phyloP scores from a whole-genome alignment of 2,797 vertebrate species.

The Manis javanica region DNA sequence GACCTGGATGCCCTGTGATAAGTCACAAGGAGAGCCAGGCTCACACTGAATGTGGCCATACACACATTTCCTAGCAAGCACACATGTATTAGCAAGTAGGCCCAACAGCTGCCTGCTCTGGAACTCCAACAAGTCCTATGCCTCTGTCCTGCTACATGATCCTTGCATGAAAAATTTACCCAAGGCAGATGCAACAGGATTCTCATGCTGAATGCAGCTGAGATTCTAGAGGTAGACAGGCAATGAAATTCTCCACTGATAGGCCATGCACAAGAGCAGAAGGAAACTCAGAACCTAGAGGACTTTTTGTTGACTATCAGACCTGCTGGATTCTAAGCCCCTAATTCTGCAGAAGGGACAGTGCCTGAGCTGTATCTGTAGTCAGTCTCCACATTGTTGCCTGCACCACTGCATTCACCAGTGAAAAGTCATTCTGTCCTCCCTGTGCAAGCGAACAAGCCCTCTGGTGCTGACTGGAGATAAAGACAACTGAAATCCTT shows the following conservation, averaged over 20 bases:
- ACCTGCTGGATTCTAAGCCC: not conserved
- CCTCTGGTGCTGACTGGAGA: not conserved
- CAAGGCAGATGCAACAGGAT: not conserved
- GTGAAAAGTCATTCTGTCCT: not conserved
- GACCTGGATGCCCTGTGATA: not conserved
- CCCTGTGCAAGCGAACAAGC: not conserved
- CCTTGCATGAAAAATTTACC: not conserved
- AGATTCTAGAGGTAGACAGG: not conserved
- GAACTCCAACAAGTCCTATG: not conserved
- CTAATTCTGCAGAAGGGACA: not conserved
- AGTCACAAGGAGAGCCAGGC: not conserved
- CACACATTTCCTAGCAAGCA: not conserved
- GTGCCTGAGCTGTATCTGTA: not conserved
- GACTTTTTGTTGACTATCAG: fast-evolving
- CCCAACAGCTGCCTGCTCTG: not conserved
- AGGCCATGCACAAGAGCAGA: too few species aligned
- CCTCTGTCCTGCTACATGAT: not conserved
- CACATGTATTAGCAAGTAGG: not conserved
- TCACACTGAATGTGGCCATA: too few species aligned
- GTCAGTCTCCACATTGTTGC: not conserved
- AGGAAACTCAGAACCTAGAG: not conserved
- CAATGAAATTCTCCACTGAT: not conserved
- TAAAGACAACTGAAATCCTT: not conserved
- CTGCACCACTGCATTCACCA: not conserved
- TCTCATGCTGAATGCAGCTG: not conserved